Evolutionary conservation across 2,113 vertebrate genomes (phyloP), one percentile per base, ranked within the genome.

Genomic region (Oophaga pumilio): DNA sequence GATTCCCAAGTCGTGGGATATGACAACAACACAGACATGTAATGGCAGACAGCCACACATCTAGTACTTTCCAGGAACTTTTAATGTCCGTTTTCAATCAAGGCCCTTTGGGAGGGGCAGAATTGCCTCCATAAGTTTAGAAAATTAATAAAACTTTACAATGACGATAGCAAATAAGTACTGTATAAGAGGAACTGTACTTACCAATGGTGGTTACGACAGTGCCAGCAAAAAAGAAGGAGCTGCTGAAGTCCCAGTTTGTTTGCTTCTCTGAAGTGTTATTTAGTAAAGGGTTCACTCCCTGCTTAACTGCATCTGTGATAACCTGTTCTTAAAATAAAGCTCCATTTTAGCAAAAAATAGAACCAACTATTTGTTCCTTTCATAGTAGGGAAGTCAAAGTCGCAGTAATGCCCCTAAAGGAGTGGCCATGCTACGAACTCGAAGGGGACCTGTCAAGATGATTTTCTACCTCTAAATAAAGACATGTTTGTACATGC

Each of bases 221-320:
- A 0, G 93, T 91, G 79, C 90, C 92, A 87, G 93, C 92, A 90
- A 95, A 95, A 87, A 91, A 92, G 88, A 95, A 94, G 76, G 93
- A 92, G 18, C 93, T 93, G 82, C 91, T 91, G 84, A 96, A 93
- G 90, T 93, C 91, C 93, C 93, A 94, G 88, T 91, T 94, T 86
- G 90, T 91, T 57, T 89, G 89, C 74, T 89, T 80, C 53, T 53
- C 62, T 53, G 83, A 68, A 22, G 90, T 90, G 74, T 69, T 66
- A 66, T 93, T 93, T 89, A 79, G 88, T 66, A 89, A 0, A 17
- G 92, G 92, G 14, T 94, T 90, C 6, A 94, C 84, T 82, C 93
- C 93, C 1, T 90, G 91, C 80, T 92, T 91, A 85, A 93, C 85
- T 33, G 93, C 93, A 90, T 93, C 90, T 76, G 80, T 90, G 87